Evolutionary conservation across 2,113 vertebrate genomes (phyloP), one percentile per base, ranked within the genome.

Genomic region (Myrmecophaga tridactyla): DNA sequence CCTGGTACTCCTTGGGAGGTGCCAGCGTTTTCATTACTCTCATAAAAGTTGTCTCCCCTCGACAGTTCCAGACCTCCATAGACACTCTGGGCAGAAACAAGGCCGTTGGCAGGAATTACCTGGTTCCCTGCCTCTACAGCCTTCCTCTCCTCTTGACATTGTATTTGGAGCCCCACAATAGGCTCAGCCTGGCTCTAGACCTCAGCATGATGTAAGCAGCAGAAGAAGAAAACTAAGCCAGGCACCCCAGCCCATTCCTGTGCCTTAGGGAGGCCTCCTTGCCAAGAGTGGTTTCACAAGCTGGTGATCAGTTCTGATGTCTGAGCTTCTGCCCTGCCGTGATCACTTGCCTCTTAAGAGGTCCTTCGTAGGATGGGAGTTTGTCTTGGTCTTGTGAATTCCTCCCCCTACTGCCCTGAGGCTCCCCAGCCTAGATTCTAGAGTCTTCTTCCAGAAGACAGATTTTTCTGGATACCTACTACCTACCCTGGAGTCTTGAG

Each of bases 211-310:
- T 31, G 31, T 48, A 34, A 46, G 41, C 14, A 48, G n/a, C 7
- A 34, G 56, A 3, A 3, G 29, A 25, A 31, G 23, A n/a, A 46
- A 20, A 29, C 34, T 14, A 25, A 41, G 36, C 18, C 36, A 14
- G 58, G 23, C 6, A 1, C 11, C 31, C 65, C 11, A 39, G 72
- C 18, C n/a, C 3, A 2, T 62, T 3, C 8, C 23, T 1, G 4
- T 34, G 46, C 20, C 10, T 63, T 1, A 9, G 14, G 43, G 7
- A 0, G 5, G 25, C 39, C 53, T 14, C n/a, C 34, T 0, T 2
- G 43, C 25, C 25, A 73, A 21, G 29, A 8, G 27, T 48, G 6
- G 72, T 5, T 60, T 31, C 7, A 36, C 29, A 4, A 41, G 21
- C 27, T 39, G 8, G 41, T 23, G 41, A 31, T 46, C 36, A 67